Percentiles rank a stretch among this genome's conserved stretches.
Conservation (phyloP, 2,888 invertebrate genomes). For the Teinopalpus imperialis region DNA sequence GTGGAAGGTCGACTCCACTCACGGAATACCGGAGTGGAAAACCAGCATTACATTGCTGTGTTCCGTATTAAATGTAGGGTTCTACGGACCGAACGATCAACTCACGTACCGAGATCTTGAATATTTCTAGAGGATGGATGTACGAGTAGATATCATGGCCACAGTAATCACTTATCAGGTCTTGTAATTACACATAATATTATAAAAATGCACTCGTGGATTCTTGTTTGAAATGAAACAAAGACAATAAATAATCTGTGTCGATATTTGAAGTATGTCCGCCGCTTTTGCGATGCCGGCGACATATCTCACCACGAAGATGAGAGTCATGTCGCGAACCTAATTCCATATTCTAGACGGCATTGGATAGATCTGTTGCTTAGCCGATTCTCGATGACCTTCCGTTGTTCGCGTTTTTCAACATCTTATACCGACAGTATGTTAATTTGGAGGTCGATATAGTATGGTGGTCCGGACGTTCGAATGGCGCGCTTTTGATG, state of each 20-base stretch:
- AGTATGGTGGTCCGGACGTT: conserved; percentile 23
- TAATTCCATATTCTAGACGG: conserved; percentile 59
- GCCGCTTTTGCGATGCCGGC: conserved; percentile 66
- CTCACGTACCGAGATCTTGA: no score
- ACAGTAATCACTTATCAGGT: no score
- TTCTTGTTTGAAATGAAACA: no score
- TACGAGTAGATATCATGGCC: no score
- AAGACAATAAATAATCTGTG: conserved; percentile 66
- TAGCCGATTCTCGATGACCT: conserved; percentile 29
- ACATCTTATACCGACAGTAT: conserved; percentile 20
- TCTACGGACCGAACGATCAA: no score
- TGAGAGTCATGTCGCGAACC: conserved; percentile 45
- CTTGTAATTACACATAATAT: no score
- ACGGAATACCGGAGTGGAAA: no score
- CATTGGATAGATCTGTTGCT: conserved; percentile 47
- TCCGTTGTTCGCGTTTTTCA: conserved; percentile 15
- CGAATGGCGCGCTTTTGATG: conserved; percentile 56
- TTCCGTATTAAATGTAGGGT: no score
- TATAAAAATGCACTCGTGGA: no score
- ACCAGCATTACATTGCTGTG: no score
- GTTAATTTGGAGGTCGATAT: conserved; percentile 39
- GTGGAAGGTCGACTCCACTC: no score
- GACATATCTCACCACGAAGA: conserved; percentile 60
- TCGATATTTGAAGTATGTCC: conserved; percentile 67
- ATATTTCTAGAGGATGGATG: no score